Base-by-base conservation (phyloP, 2,888 invertebrate genomes). In the Yponomeuta sedellus region DNA sequence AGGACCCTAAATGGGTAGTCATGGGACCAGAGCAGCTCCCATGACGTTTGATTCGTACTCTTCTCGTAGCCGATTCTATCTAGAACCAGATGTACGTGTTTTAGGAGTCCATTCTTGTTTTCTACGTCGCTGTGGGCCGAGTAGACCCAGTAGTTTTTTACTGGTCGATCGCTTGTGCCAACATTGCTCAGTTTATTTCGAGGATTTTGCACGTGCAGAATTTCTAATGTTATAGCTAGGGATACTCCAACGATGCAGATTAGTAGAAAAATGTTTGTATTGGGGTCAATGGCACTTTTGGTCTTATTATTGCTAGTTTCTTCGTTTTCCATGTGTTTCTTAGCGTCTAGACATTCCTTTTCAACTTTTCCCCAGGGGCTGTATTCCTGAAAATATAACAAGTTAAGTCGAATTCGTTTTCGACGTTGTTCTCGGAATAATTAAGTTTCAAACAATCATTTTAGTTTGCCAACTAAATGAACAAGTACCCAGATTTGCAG, bases 1-100 rank as follows among this genome's bases (percentile, higher is more conserved):
- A 96, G 78, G 0, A 79, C 82, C 66, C 92, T 82, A 76, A 98
- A 98, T 0, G 98, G 98, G 80, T 97, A 98, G 75, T 97, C 97
- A 81, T 98, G 97, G 0, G 98, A 95, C 99, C 99, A 99, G 11
- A 99, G 85, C 0, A 99, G 89, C 78, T 95, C 94, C 98, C 98
- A 99, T 1, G 94, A 91, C 0, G 92, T 83, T 10, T 86, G 76
- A 44, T 93, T 86, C 0, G 83, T 82, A 0, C 90, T 92, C 70
- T 93, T 92, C 67, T 92, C 83, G 74, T 94, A 98, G 0, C 97
- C 98, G 16, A 96, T 81, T 70, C 95, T 91, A 10, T 95, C 91
- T 69, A 99, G 91, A 1, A 97, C 95, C 44, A 93, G 89, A 75
- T 95, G 94, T 0, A 99, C 96, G 83, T 99, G 98, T 75, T 93